These are phyloP conservation scores for Procambarus virginalis DNA, from an alignment of 1,140 invertebrate species.

Conservation along the genomic window DNA sequence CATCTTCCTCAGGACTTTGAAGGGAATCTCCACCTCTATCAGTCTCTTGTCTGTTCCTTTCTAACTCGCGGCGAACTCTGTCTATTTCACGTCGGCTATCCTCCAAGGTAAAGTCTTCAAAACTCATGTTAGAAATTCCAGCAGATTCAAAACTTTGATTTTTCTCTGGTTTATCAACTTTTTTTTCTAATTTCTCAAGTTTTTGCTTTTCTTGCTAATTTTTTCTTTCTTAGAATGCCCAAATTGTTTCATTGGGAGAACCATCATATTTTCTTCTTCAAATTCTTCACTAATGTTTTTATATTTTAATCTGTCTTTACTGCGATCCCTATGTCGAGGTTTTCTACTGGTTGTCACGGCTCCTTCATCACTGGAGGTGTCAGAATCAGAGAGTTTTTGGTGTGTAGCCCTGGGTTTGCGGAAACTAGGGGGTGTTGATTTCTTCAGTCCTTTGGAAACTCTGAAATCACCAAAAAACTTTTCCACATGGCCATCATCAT, in stretches of 20 bases:
- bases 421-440: constrained; percentile 71
- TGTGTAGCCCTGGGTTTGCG: constrained; percentile 66
- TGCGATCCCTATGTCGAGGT: constrained; percentile 61
- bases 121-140: constrained; percentile 86
- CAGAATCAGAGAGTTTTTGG: constrained; percentile 67
- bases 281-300: constrained; percentile 70
- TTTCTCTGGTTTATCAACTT: constrained; percentile 73
- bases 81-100: constrained; percentile 76
- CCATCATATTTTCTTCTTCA: constrained; percentile 69
- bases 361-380: constrained; percentile 62
- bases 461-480: constrained; percentile 71
- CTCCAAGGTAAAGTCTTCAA: constrained; percentile 85
- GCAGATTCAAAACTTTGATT: constrained; percentile 64
- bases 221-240: constrained; percentile 75
- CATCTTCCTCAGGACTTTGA: constrained; percentile 79
- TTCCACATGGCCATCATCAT: constrained; percentile 70
- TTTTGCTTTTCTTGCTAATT: constrained; percentile 61
- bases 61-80: constrained; percentile 73
- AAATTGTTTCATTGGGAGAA: constrained; percentile 66
- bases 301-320: constrained; percentile 69
- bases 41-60: constrained; percentile 33
- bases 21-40: constrained; percentile 49
- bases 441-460: constrained; percentile 71
- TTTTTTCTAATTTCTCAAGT: constrained; percentile 57
- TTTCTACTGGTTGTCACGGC: constrained; percentile 41